Base-by-base conservation (phyloP, 2,888 invertebrate genomes). In the Hoplodrina blanda region DNA sequence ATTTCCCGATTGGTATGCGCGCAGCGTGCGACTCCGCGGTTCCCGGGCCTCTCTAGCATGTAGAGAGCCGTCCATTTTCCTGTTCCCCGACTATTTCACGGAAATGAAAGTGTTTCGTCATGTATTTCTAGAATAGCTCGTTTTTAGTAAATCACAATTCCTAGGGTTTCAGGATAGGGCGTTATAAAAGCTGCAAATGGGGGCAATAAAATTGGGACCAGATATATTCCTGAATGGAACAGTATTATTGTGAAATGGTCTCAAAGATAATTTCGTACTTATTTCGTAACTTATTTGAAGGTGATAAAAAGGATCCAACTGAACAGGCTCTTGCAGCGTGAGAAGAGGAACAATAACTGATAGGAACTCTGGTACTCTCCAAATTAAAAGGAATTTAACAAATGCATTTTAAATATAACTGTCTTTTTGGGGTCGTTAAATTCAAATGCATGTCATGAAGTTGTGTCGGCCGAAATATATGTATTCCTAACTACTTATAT, bases 1-100 rank as follows among this genome's bases (percentile, higher is more conserved):
- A 85, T 87, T 87, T 85, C 84, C 87, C 84, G 81, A 85, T 94
- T 93, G 89, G 87, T 93, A 94, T 94, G 91, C 94, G 85, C 73
- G 69, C 68, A 67, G 84, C 88, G 90, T 89, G 82, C 62, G 73
- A 86, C 84, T 83, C 84, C 81, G 80, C 80, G 78, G 84, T 87
- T 87, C 85, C 83, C 80, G 66, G 88, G 88, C 52, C 66, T 59
- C 63, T 90, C 88, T 88, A 87, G 71, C 77, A 76, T 83, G 80
- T 90, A 92, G 94, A 93, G 94, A 93, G 92, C 85, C 86, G 86
- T 53, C 76, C 64, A 88, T 92, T 94, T 94, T 93, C 92, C 93
- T 83, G 92, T 90, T 91, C 88, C 87, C 88, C 85, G 50, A 83
- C 87, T 85, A 89, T 88, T 87, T 86, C 78, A 85, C 71, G 69